A percentile compares a stretch with the other conserved stretches of the same genome.
Evolutionary conservation across 2,888 invertebrate species (phyloP).

Genomic region (Imbricaverruca yamaguchii): DNA sequence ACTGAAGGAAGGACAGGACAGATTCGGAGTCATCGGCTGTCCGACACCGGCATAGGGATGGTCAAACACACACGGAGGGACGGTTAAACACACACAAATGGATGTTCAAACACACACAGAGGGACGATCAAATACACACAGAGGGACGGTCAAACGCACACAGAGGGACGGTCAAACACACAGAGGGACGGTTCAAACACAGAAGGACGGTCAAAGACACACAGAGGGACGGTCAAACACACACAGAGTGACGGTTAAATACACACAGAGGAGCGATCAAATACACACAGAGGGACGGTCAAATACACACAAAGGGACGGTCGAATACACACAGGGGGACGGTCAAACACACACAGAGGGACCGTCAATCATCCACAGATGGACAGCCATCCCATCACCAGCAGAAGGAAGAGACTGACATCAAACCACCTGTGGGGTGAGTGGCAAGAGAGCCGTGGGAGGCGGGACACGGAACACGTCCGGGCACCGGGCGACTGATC

Average conservation of each 20-base stretch:
- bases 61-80: conserved; percentile 5
- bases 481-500: too few species aligned
- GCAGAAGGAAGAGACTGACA: too few species aligned
- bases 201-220: conserved; percentile 3
- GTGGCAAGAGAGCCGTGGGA: too few species aligned
- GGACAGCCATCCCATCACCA: too few species aligned
- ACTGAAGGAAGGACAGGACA: too few species aligned
- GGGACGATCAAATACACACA: background rate
- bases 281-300: background rate
- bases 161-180: background rate
- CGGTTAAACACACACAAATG: background rate
- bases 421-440: too few species aligned
- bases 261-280: background rate
- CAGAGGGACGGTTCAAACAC: background rate
- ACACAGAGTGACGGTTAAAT: background rate
- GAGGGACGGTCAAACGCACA: background rate
- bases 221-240: conserved; percentile 11
- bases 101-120: background rate
- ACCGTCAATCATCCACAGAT: too few species aligned
- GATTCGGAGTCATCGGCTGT: background rate
- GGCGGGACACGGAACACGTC: too few species aligned
- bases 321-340: background rate
- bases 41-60: conserved; percentile 2
- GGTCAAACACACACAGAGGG: background rate
- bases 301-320: background rate